Base-by-base conservation (phyloP, 2,113 vertebrate species). In the Phrynosoma blainvillii region DNA sequence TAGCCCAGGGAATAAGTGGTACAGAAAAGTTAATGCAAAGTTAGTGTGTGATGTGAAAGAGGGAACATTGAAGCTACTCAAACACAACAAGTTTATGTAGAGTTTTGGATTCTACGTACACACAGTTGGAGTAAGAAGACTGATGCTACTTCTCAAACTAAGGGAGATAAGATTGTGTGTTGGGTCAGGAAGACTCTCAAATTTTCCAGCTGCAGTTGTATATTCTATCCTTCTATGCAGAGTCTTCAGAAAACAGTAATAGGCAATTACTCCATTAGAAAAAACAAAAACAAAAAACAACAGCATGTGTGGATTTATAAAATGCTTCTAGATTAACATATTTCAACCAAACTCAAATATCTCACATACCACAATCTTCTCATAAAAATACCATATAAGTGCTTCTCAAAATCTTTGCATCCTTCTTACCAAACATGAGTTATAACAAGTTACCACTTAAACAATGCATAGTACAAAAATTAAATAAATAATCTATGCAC, bases 51-150 rank as follows among this genome's bases (percentile, higher is more conserved):
- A 40, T 76, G 4, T 11, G 27, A 47, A 47, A 75, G 21, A 66
- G 1, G 66, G 30, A 20, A 66, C 66, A 0, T 4, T 70, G 81
- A 78, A 56, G 11, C n/a, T 40, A 47, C 66, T 62, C 20, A 74
- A 59, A 25, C 68, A 52, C 36, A 82, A 88, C 16, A 73, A 68
- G 32, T 16, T 77, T 40, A 12, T 16, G 21, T 30, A 36, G 20
- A 18, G 2, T 83, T 71, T 77, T 54, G 36, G 7, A 27, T 36
- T 65, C 9, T 74, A 73, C 9, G 11, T 84, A 78, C 84, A n/a
- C 11, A 20, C 1, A 12, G 0, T 8, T 74, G 79, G 74, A 74
- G 12, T 70, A 0, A 0, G 62, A 52, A 0, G 5, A 16, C 4
- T 75, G 59, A 36, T 47, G 78, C 7, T 21, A 79, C 56, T 36